Base-by-base conservation (phyloP, 2,888 invertebrate genomes). In the Thymelicus acteon region DNA sequence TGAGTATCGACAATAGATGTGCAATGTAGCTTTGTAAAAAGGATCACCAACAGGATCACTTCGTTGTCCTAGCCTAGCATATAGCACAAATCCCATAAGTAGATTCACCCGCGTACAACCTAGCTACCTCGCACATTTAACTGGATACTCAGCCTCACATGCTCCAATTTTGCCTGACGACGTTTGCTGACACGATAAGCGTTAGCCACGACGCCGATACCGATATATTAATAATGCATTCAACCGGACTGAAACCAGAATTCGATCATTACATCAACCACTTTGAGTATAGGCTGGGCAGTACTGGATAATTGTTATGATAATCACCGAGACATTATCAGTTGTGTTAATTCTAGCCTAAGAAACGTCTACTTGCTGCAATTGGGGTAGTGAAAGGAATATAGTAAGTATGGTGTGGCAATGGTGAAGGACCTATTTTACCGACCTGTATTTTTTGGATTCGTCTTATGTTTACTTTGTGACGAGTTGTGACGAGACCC, bases 131-230 rank as follows among this genome's bases (percentile, higher is more conserved):
- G 49, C 15, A 7, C 15, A 0, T 24, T 7, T 10, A 7, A 12
- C 24, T 24, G 24, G 10, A 10, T 7, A 54, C 24, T 1, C 24
- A 54, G 24, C 54, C 54, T 54, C 10, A 84, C 82, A 82, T 86
- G 89, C 79, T 87, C 87, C 80, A 86, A 88, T 91, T 91, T 85
- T 82, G 77, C 79, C 72, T 67, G 68, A 76, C 77, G 78, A 76
- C 79, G 81, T 83, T 84, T 81, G 78, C 80, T 77, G 80, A 80
- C 77, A 78, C 75, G 76, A 80, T 81, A 81, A 76, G 77, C 77
- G 77, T 75, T 79, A 79, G 75, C 71, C 67, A 68, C 67, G 57
- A 64, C 67, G 54, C 67, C 60, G 64, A 67, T 72, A 72, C 49
- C 67, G 66, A 70, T 40, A 47, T 49, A 70, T 70, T 64, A 65